Evolutionary conservation across 37 sponge, comb jelly and placozoan species (phyloP).

Genomic region (Geodia barretti): DNA sequence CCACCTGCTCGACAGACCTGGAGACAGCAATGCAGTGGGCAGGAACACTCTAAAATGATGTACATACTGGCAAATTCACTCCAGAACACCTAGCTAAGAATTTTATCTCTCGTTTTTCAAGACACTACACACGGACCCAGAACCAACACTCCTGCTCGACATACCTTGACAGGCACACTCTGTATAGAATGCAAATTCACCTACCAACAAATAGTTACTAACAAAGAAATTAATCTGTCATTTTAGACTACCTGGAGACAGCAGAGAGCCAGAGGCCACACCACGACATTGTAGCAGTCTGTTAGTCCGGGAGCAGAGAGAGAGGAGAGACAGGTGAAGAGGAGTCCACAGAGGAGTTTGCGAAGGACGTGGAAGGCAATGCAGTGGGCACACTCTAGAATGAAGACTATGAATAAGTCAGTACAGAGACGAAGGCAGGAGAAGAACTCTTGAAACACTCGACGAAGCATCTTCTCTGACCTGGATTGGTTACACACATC

Average conservation of each 20-base stretch:
- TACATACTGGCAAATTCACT: no score
- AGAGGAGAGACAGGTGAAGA: slow-evolving; percentile 11
- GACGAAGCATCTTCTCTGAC: slow-evolving; percentile 13
- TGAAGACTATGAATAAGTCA: slow-evolving; percentile 29
- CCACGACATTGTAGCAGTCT: slow-evolving; percentile 30
- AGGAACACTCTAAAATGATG: no score
- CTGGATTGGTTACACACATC: no score
- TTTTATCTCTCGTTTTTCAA: no score
- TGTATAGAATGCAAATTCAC: no score
- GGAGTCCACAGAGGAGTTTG: slow-evolving; percentile 48
- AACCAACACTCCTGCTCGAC: no score
- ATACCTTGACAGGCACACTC: no score
- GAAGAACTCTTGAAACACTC: slow-evolving; percentile 34
- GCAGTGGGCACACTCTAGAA: slow-evolving; percentile 22
- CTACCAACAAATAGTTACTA: no score
- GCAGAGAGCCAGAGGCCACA: slow-evolving; percentile 21
- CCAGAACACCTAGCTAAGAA: no score
- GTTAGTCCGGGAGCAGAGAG: slow-evolving; percentile 9
- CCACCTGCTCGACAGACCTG: background rate
- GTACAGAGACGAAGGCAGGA: slow-evolving; percentile 23
- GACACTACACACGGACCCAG: no score
- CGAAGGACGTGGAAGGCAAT: slow-evolving; percentile 13
- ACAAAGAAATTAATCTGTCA: no score
- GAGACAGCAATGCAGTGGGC: no score
- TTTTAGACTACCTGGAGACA: slow-evolving; percentile 3